A percentile compares a stretch with the other conserved stretches of the same genome.
Evolutionary conservation across 2,888 invertebrate genomes (phyloP).

Genomic region (Lasioglossum marginatum): DNA sequence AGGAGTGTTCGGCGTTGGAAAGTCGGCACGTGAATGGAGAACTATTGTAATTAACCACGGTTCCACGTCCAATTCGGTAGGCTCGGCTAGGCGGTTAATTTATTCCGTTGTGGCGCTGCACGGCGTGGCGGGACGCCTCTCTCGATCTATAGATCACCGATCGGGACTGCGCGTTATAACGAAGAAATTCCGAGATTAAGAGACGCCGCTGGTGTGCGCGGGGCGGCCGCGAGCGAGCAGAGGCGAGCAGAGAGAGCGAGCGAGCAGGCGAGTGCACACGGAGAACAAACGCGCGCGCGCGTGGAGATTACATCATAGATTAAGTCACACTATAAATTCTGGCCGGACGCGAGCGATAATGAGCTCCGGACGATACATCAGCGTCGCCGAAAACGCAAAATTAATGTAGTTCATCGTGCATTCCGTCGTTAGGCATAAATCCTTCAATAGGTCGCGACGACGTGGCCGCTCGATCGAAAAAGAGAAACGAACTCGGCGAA

Average conservation of each 20-base stretch:
- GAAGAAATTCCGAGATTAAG: conserved; percentile 74
- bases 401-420: conserved; percentile 70
- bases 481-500: neutral
- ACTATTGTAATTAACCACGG: conserved; percentile 42
- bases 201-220: conserved; percentile 59
- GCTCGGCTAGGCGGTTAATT: conserved; percentile 34
- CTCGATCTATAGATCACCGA: conserved; percentile 61
- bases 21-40: conserved; percentile 29
- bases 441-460: conserved; percentile 56
- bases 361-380: conserved; percentile 69
- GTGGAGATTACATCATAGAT: conserved; percentile 73
- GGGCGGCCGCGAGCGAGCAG: conserved; percentile 6
- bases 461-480: conserved; percentile 33
- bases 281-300: too few species aligned
- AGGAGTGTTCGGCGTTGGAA: neutral
- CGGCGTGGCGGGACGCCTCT: conserved; percentile 26
- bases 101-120: conserved; percentile 30
- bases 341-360: conserved; percentile 68
- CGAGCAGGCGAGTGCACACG: neutral
- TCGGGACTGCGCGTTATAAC: conserved; percentile 72
- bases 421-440: conserved; percentile 66
- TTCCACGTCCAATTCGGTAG: conserved; percentile 25
- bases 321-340: conserved; percentile 70
- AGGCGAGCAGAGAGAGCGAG: conserved; percentile 9
- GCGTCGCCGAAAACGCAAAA: conserved; percentile 71